Conservation (phyloP, 2,113 vertebrate species). For the Macroglossus sobrinus region DNA sequence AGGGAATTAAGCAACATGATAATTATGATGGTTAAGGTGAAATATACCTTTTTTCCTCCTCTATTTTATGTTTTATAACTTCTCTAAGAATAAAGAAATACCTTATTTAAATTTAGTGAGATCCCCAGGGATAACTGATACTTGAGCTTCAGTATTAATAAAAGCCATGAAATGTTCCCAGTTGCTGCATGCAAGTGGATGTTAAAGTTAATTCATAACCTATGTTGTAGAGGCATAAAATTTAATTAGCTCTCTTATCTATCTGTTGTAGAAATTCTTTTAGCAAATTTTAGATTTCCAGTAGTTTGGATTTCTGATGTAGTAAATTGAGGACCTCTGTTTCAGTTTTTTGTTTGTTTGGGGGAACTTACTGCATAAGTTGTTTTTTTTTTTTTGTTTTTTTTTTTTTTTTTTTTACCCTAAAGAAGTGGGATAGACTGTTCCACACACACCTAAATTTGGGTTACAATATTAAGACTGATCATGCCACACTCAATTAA, state of each 20-base stretch:
- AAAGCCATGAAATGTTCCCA: not conserved
- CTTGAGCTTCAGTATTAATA: not conserved
- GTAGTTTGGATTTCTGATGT: not conserved
- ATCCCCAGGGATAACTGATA: not conserved
- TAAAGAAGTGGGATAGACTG: not conserved
- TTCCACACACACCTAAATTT: not conserved
- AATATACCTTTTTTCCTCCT: not conserved
- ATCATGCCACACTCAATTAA: not conserved
- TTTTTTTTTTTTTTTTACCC: no score
- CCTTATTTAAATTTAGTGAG: not conserved
- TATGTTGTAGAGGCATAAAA: not conserved
- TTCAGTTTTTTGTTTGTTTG: not conserved
- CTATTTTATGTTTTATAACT: not conserved
- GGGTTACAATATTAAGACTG: not conserved
- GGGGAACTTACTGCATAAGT: not conserved
- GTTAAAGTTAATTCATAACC: not conserved
- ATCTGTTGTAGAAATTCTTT: not conserved
- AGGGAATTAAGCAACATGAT: not conserved
- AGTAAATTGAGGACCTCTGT: not conserved
- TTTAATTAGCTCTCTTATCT: not conserved
- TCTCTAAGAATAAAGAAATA: not conserved
- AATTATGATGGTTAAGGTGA: not conserved
- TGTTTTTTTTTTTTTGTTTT: no score
- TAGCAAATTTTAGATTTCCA: not conserved
- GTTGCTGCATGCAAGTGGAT: not conserved